Percentiles rank a stretch among this genome's conserved stretches.
Evolutionary conservation across 2,113 vertebrate species (phyloP).

Genomic region (Pachypanchax playfairii): DNA sequence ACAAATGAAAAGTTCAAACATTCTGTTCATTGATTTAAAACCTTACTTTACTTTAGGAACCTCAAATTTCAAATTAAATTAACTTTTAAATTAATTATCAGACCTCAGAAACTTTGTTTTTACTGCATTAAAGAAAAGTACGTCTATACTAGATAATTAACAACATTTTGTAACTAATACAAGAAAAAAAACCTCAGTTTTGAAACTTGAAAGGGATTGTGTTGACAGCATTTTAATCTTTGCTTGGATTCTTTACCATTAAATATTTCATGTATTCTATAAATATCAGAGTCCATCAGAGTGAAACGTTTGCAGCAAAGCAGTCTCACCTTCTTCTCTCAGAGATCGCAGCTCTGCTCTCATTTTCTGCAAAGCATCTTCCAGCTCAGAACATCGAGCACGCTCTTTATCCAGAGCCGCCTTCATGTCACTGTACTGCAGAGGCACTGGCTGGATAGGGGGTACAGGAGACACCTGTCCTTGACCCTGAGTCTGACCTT

Average conservation of each 20-base stretch:
- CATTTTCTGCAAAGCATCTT: constrained; percentile 97
- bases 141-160: too few relatives aligned
- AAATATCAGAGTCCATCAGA: neutral
- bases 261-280: neutral
- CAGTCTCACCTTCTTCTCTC: constrained; percentile 89
- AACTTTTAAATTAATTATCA: too few relatives aligned
- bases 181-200: too few relatives aligned
- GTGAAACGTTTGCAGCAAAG: neutral
- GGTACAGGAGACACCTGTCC: constrained; percentile 82
- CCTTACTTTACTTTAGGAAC: too few relatives aligned
- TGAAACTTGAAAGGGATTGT: too few relatives aligned
- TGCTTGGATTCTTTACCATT: neutral
- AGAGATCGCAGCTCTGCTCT: constrained; percentile 92
- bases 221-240: too few relatives aligned
- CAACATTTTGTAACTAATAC: too few relatives aligned
- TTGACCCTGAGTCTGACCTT: constrained; percentile 68
- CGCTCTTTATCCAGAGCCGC: constrained; percentile 96
- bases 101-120: too few relatives aligned
- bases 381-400: constrained; percentile 90
- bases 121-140: too few relatives aligned
- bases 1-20: too few relatives aligned
- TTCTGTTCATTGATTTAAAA: too few relatives aligned
- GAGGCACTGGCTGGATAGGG: constrained; percentile 82
- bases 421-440: constrained; percentile 99
- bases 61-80: too few relatives aligned